Conservation (phyloP, 2,113 vertebrate species). For the Xiphophorus maculatus region DNA sequence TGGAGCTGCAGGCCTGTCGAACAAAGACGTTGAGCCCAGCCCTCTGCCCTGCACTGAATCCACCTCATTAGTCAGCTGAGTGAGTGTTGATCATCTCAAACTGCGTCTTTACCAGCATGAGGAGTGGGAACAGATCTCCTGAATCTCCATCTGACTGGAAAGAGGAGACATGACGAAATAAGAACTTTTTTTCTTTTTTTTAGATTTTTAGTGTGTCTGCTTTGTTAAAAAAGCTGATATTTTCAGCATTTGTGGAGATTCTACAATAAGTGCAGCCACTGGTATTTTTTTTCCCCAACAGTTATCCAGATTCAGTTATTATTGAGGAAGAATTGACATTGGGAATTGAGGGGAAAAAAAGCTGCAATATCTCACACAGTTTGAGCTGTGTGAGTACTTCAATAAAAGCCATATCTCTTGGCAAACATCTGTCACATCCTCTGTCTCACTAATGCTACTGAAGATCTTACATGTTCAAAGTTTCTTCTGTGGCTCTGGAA, state of each 20-base stretch:
- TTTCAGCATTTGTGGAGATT: not conserved
- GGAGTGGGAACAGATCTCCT: conserved; percentile 14
- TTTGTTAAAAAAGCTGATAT: not conserved
- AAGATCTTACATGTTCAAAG: conserved; percentile 45
- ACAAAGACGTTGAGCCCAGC: conserved; percentile 85
- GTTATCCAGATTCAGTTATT: not conserved
- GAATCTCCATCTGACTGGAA: conserved; percentile 7
- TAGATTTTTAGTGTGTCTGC: not conserved
- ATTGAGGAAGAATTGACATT: conserved; percentile 4
- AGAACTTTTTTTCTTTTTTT: not conserved
- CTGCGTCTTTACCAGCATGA: conserved; percentile 23
- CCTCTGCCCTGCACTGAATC: conserved; percentile 69
- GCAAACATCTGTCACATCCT: conserved; percentile 62
- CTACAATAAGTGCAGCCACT: not conserved
- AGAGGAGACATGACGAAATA: not conserved
- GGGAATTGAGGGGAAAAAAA: conserved; percentile 20
- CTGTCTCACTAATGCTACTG: conserved; percentile 29
- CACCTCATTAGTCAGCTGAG: conserved; percentile 81
- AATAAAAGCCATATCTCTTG: conserved; percentile 56
- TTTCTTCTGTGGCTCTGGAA: conserved; percentile 49
- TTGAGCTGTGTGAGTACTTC: conserved; percentile 30
- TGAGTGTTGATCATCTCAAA: conserved; percentile 74
- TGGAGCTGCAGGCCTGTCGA: conserved; percentile 75
- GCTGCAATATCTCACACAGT: conserved; percentile 27
- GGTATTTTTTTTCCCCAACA: not conserved